Evolutionary conservation across 2,113 vertebrate species (phyloP), one percentile per base, ranked within the genome.

Genomic region (Notechis scutatus): DNA sequence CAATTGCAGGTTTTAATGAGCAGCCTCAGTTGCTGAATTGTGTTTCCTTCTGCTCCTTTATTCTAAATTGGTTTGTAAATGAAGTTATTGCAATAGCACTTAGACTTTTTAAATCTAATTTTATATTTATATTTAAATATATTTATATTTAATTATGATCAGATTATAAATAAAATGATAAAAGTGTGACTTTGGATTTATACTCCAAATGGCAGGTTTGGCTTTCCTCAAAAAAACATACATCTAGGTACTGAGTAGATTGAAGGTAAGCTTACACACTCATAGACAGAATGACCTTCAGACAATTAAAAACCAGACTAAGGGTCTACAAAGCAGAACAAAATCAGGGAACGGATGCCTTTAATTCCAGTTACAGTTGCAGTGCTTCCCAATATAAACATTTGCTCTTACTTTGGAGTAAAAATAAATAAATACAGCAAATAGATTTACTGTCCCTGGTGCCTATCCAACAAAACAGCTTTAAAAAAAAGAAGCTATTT

Each of bases 1-100:
- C 23, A 91, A 93, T 69, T 26, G 87, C 93, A n/a, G 56, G 93
- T 86, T 86, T 92, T 69, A n/a, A 18, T 15, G 11, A 6, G 55
- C 15, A 21, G 34, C 29, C 11, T 55, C 47, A 29, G 9, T 23
- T 23, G 39, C 20, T 56, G 64, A n/a, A 59, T 47, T 42, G 24
- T 91, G 8, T 20, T 92, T 52, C 50, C 5, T 11, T 90, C 56
- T 69, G 23, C 50, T 34, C 47, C n/a, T 88, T 54, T 69, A 59
- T 5, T 69, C 3, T 24, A 26, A 64, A 88, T 26, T 9, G 18
- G 34, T 21, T 42, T 81, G 74, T 81, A 81, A 81, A 42, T 42
- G 34, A 81, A 81, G 74, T 50, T 26, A 12, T 26, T 29, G 12
- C 29, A 15, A 69, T 34, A 34, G 29, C 64, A 69, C 29, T 15